Percentiles rank a stretch among this genome's conserved stretches.
Conservation (phyloP, 2,888 invertebrate species). For the Lymantria dispar region DNA sequence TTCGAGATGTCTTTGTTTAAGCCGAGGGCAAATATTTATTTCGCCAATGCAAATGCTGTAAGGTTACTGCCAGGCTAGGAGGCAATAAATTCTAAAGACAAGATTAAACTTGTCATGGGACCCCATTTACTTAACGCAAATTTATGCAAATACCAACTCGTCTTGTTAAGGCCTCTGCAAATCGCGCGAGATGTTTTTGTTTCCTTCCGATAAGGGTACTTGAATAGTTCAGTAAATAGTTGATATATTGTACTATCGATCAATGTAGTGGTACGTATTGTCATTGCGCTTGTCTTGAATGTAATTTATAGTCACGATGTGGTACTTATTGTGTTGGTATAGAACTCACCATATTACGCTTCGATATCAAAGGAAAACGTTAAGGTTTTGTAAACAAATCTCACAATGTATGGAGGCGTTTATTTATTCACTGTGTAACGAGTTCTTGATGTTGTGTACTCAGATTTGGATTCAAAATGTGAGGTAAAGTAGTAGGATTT, state of each 20-base stretch:
- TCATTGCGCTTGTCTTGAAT: constrained; percentile 19
- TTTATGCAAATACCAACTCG: constrained; percentile 75
- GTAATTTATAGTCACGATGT: constrained; percentile 15
- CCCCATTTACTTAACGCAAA: constrained; percentile 81
- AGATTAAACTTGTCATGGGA: constrained; percentile 81
- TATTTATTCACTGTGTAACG: constrained; percentile 29
- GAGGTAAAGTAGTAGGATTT: constrained; percentile 4
- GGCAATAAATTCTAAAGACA: constrained; percentile 78
- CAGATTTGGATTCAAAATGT: constrained; percentile 14
- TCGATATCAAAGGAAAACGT: constrained; percentile 28
- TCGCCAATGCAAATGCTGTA: constrained; percentile 61
- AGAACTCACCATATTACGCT: constrained; percentile 14
- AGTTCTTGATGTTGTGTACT: constrained; percentile 32
- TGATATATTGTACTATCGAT: constrained; percentile 36
- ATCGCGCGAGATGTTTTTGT: constrained; percentile 67
- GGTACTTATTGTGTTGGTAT: constrained; percentile 9
- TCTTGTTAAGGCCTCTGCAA: constrained; percentile 57
- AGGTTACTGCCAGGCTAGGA: constrained; percentile 60
- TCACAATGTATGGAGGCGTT: constrained; percentile 19
- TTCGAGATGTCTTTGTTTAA: constrained; percentile 39
- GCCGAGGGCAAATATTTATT: constrained; percentile 69
- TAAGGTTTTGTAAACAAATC: constrained; percentile 29
- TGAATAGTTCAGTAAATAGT: constrained; percentile 42
- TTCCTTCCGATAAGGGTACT: constrained; percentile 41
- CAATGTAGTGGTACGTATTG: constrained; percentile 28